These are phyloP conservation scores for human (Homo sapiens) DNA, from an alignment of 2,113 vertebrate species.

Conservation along the genomic window DNA sequence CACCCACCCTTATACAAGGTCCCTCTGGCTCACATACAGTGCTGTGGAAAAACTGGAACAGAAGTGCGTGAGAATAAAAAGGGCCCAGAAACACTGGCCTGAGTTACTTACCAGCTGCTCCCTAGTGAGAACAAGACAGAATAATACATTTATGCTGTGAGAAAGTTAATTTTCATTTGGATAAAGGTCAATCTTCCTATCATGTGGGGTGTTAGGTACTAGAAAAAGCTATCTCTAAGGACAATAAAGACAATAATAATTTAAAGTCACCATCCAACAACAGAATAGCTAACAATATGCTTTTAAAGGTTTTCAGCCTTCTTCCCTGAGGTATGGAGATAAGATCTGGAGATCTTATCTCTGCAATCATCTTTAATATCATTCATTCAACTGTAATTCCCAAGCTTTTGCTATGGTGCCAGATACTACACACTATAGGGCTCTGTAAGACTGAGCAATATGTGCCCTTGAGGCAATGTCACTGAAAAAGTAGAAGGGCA, in stretches of 20 bases:
- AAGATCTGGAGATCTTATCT: background rate
- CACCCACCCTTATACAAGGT: background rate
- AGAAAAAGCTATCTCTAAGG: background rate
- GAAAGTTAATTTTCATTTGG: slow-evolving; percentile 30
- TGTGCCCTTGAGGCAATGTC: background rate
- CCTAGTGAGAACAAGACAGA: slow-evolving; percentile 1
- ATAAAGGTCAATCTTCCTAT: background rate
- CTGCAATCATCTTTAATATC: background rate
- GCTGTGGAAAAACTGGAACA: background rate
- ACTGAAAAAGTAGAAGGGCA: background rate
- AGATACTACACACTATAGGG: background rate
- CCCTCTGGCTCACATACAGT: background rate
- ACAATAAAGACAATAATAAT: background rate
- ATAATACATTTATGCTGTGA: background rate
- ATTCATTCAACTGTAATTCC: background rate
- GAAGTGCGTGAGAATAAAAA: background rate
- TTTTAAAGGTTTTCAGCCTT: slow-evolving; percentile 46
- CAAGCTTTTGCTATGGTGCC: background rate
- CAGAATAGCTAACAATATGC: background rate
- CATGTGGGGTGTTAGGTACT: background rate
- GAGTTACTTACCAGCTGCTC: background rate
- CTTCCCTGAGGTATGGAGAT: background rate
- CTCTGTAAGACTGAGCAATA: background rate
- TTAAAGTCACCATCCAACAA: slow-evolving; percentile 5
- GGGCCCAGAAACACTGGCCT: background rate